Evolutionary conservation across 2,888 invertebrate genomes (phyloP).

Genomic region (Drosophila paramelanica): DNA sequence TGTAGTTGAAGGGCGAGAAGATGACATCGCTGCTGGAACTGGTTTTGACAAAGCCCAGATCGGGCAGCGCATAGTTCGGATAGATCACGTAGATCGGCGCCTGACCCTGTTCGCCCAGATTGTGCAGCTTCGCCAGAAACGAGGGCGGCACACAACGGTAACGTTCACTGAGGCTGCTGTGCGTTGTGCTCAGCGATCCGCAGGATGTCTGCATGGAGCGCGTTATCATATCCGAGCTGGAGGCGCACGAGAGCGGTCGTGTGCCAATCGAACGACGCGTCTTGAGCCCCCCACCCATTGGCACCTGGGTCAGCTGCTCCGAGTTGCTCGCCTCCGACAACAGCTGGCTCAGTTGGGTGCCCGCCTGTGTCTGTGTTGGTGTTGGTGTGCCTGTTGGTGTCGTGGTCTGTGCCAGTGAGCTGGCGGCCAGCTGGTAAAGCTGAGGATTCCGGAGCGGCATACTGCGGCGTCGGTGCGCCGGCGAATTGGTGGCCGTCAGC

Average conservation of each 20-base stretch:
- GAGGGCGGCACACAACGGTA: constrained; percentile 89
- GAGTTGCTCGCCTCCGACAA: constrained; percentile 84
- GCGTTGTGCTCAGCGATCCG: constrained; percentile 78
- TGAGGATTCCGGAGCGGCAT: constrained; percentile 84
- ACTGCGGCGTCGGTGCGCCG: constrained; percentile 81
- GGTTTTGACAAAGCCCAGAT: constrained; percentile 91
- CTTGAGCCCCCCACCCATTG: constrained; percentile 33
- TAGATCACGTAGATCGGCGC: constrained; percentile 95
- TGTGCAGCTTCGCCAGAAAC: constrained; percentile 88
- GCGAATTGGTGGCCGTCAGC: constrained; percentile 80
- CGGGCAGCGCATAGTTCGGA: constrained; percentile 95
- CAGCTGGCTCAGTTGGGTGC: constrained; percentile 71
- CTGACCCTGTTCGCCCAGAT: constrained; percentile 87
- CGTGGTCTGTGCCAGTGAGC: constrained; percentile 42
- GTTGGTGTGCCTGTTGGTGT: constrained; percentile 10
- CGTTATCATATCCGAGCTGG: constrained; percentile 87
- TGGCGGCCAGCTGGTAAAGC: constrained; percentile 79
- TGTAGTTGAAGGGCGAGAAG: constrained; percentile 87
- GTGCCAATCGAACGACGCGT: constrained; percentile 43
- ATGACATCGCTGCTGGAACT: constrained; percentile 88
- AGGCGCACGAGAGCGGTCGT: constrained; percentile 76
- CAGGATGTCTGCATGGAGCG: constrained; percentile 90
- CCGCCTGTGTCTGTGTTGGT: constrained; percentile 81
- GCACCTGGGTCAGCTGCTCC: constrained; percentile 82
- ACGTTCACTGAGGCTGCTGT: constrained; percentile 85